Conservation (phyloP, 2,797 vertebrate genomes). For the Gobionotothen gibberifrons region DNA sequence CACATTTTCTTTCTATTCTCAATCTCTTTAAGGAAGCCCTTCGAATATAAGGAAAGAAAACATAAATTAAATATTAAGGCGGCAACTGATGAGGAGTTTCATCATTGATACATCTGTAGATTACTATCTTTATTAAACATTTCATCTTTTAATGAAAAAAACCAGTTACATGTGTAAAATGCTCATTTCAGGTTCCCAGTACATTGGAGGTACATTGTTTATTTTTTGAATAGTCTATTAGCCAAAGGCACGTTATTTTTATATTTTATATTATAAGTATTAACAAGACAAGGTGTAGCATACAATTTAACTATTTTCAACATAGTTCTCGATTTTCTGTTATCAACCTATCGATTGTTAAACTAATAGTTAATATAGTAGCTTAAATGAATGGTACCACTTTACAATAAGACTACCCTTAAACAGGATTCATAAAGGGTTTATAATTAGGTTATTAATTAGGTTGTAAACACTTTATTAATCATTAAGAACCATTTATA, state of each 20-base stretch:
- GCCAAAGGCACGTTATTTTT: not conserved
- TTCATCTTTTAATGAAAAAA: not conserved
- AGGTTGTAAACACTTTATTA: too few relatives aligned
- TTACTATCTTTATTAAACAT: not conserved
- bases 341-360: not conserved
- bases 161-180: not conserved
- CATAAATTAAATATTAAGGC: not conserved
- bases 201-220: not conserved
- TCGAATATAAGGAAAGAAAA: conserved; percentile 5
- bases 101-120: not conserved
- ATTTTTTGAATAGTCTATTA: not conserved
- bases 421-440: too few relatives aligned
- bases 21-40: not conserved
- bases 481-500: too few relatives aligned
- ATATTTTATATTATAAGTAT: too few relatives aligned
- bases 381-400: not conserved
- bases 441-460: too few relatives aligned
- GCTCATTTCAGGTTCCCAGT: not conserved
- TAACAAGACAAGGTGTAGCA: too few relatives aligned
- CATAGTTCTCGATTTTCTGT: too few relatives aligned
- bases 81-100: not conserved
- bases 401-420: too few relatives aligned
- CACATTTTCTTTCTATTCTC: conserved; percentile 19
- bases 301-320: too few relatives aligned
- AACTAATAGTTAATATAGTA: not conserved